These are phyloP conservation scores for Mechanitis messenoides DNA, from an alignment of 2,888 invertebrate genomes.

Conservation along the genomic window DNA sequence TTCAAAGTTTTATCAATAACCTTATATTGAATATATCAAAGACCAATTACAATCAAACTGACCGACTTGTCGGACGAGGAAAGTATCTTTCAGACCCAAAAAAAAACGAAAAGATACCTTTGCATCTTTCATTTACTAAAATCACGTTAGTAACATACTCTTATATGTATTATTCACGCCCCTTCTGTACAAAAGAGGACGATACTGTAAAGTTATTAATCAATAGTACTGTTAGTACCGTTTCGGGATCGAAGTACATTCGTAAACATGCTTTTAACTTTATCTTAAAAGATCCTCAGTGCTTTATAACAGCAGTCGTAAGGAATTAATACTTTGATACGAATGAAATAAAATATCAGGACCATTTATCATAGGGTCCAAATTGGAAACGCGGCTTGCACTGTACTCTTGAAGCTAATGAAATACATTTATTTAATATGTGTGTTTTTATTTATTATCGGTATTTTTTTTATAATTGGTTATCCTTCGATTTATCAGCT, in stretches of 20 bases:
- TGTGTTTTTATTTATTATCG: constrained; percentile 44
- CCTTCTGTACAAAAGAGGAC: not conserved
- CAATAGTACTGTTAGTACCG: constrained; percentile 10
- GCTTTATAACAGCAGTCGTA: constrained; percentile 35
- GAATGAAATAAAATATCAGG: constrained; percentile 36
- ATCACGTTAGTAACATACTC: not conserved
- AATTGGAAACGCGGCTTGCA: constrained; percentile 33
- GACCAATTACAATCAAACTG: too few relatives aligned
- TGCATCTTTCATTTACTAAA: not conserved
- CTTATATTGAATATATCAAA: too few relatives aligned
- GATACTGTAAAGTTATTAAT: constrained; percentile 14
- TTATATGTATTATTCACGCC: not conserved
- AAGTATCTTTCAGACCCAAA: too few relatives aligned
- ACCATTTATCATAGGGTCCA: constrained; percentile 40
- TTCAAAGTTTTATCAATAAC: too few relatives aligned
- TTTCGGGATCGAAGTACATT: constrained; percentile 10
- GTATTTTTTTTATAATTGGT: constrained; percentile 49
- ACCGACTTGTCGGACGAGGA: too few relatives aligned
- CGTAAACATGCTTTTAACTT: constrained; percentile 18
- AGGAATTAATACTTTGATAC: constrained; percentile 33
- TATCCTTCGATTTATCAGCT: constrained; percentile 30
- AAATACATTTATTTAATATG: constrained; percentile 43
- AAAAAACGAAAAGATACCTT: too few relatives aligned
- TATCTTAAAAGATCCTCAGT: constrained; percentile 19
- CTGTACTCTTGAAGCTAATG: constrained; percentile 37